Evolutionary conservation across 2,797 vertebrate species (phyloP).

Genomic region (Holocentrus rufus): DNA sequence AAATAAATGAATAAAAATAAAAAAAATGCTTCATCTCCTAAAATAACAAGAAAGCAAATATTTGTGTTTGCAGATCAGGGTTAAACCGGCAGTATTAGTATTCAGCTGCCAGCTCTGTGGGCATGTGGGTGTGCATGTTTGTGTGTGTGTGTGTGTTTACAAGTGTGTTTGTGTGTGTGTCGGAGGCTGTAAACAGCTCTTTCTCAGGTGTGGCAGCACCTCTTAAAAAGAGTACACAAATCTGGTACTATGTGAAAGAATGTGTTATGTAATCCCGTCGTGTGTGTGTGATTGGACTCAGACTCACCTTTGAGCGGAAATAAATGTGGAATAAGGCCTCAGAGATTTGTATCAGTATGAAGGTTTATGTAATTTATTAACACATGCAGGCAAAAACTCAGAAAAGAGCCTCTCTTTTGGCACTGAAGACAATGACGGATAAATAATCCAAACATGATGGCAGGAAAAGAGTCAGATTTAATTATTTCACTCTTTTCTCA

Average conservation of each 20-base stretch:
- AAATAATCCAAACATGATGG: slow-evolving; percentile 25
- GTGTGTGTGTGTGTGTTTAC: background rate
- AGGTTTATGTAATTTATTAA: slow-evolving; percentile 27
- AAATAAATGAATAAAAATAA: no score
- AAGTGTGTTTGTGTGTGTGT: background rate
- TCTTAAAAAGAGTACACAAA: no score
- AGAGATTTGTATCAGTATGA: slow-evolving; percentile 15
- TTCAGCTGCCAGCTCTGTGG: background rate
- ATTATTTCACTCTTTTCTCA: slow-evolving; percentile 1
- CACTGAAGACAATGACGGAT: slow-evolving; percentile 32
- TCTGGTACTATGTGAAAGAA: no score
- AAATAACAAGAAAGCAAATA: slow-evolving; percentile 35
- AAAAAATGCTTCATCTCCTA: slow-evolving; percentile 2
- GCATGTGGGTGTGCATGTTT: background rate
- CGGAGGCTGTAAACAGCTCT: background rate
- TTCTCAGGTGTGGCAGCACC: no score
- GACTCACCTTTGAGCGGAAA: background rate
- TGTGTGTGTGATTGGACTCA: background rate
- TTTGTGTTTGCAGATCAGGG: slow-evolving; percentile 24
- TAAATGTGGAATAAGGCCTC: background rate
- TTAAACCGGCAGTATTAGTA: background rate
- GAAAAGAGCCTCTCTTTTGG: background rate
- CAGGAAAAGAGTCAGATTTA: slow-evolving; percentile 11
- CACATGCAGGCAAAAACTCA: slow-evolving; percentile 16
- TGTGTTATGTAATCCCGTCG: background rate